These are phyloP conservation scores for Anthoptus insignis DNA, from an alignment of 2,888 invertebrate species.

Conservation along the genomic window DNA sequence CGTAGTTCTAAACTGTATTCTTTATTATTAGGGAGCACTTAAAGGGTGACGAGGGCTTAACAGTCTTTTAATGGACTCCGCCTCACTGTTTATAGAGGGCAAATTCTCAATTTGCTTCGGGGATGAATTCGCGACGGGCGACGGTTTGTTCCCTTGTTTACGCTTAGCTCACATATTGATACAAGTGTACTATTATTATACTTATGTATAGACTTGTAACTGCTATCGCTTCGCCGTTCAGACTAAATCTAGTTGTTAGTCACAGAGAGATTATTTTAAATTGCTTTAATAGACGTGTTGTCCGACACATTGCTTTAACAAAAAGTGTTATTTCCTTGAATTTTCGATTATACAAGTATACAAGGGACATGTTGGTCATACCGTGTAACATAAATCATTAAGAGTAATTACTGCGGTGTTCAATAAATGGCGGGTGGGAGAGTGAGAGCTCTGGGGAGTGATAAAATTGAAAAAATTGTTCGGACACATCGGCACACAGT, in stretches of 20 bases:
- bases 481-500: conserved; percentile 43
- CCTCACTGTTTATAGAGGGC: conserved; percentile 66
- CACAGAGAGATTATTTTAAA: too few relatives aligned
- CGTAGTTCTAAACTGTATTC: too few relatives aligned
- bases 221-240: too few relatives aligned
- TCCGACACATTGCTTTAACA: too few relatives aligned
- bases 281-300: too few relatives aligned
- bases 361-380: too few relatives aligned
- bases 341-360: too few relatives aligned
- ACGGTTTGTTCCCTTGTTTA: conserved; percentile 67
- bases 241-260: too few relatives aligned
- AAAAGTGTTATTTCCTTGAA: too few relatives aligned
- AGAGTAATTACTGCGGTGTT: conserved; percentile 11
- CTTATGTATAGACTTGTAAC: too few relatives aligned
- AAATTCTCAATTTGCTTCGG: conserved; percentile 79
- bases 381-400: too few relatives aligned
- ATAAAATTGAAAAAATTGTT: conserved; percentile 52
- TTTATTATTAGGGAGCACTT: conserved; percentile 6
- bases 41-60: conserved; percentile 63
- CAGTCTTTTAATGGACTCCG: conserved; percentile 75
- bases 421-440: conserved; percentile 18
- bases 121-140: conserved; percentile 71
- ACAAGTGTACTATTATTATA: background rate
- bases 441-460: conserved; percentile 16
- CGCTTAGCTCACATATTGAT: conserved; percentile 51